Conservation (phyloP, 2,113 vertebrate species). For the Engystomops pustulosus region DNA sequence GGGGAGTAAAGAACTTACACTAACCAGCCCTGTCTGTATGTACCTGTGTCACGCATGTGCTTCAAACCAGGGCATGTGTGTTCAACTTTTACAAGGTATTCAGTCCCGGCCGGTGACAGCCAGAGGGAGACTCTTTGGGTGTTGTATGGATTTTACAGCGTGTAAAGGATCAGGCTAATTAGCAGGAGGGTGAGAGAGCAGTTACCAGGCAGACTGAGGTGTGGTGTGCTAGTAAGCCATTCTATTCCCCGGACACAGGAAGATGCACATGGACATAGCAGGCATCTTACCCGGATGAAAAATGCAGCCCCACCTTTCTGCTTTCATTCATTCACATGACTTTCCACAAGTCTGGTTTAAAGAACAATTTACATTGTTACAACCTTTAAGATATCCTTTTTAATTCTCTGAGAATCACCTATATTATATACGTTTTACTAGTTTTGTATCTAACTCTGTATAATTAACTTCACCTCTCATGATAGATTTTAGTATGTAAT, state of each 20-base stretch:
- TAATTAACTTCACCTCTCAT: no score
- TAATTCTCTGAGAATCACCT: neutral
- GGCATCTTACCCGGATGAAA: neutral
- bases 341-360: neutral
- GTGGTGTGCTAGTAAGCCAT: constrained; percentile 49
- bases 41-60: constrained; percentile 56
- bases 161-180: constrained; percentile 85
- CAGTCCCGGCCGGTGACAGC: constrained; percentile 81
- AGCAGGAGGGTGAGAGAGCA: constrained; percentile 73
- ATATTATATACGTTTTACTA: neutral
- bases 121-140: constrained; percentile 75
- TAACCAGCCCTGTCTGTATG: constrained; percentile 62
- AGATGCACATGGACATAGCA: neutral
- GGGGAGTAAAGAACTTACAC: constrained; percentile 75
- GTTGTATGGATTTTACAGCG: constrained; percentile 83
- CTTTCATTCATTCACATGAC: neutral
- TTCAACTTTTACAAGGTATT: constrained; percentile 71
- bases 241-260: constrained; percentile 11
- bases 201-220: constrained; percentile 59
- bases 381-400: neutral
- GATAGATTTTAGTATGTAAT: no score
- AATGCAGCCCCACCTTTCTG: neutral
- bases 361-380: neutral
- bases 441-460: no score
- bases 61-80: constrained; percentile 57